phyloP scores from a whole-genome alignment of 2,113 vertebrate species.

The Misgurnus mizolepis region DNA sequence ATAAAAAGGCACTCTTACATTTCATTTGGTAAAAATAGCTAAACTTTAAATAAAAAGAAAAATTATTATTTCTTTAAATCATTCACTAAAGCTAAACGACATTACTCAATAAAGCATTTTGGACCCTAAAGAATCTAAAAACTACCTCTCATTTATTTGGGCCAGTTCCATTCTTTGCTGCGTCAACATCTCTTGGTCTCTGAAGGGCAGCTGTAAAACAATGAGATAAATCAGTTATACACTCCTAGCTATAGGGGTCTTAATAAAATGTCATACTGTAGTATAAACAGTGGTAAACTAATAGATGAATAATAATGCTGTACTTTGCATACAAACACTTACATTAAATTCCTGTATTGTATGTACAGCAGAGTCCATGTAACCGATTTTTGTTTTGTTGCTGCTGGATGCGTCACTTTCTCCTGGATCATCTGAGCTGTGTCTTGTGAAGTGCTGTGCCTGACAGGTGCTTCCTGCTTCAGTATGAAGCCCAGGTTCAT shows the following conservation, averaged over 20 bases:
- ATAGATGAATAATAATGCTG: background rate
- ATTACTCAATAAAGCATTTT: too few relatives aligned
- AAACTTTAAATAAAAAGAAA: too few relatives aligned
- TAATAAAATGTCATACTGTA: background rate
- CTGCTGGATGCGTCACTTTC: background rate
- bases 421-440: background rate
- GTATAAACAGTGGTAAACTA: too few relatives aligned
- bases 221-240: background rate
- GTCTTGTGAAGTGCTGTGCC: background rate
- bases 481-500: constrained; percentile 26
- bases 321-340: background rate
- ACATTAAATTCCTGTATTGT: background rate
- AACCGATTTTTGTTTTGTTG: background rate
- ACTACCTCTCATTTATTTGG: too few relatives aligned
- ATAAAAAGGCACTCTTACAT: too few relatives aligned
- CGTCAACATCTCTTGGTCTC: too few relatives aligned
- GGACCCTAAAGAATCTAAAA: too few relatives aligned
- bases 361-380: background rate
- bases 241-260: background rate
- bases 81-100: too few relatives aligned
- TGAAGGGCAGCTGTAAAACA: too few relatives aligned
- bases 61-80: too few relatives aligned
- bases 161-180: too few relatives aligned
- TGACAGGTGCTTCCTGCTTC: background rate
- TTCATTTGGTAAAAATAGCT: too few relatives aligned